Evolutionary conservation across 2,797 vertebrate species (phyloP).

Genomic region (Spea hammondii): DNA sequence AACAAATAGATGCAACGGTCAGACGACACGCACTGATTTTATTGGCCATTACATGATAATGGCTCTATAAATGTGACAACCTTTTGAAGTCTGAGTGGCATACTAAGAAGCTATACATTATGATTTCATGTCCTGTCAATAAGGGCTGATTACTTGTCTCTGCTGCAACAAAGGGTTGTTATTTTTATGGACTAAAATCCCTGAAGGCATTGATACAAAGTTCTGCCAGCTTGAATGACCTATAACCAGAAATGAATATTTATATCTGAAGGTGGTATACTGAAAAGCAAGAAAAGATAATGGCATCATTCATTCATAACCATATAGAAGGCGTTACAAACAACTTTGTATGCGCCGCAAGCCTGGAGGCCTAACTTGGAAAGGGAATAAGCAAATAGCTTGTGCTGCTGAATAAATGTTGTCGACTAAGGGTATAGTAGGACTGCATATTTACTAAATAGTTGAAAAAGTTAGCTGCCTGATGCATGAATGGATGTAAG

Average conservation of each 20-base stretch:
- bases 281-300: background rate
- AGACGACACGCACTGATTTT: background rate
- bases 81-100: slow-evolving; percentile 1
- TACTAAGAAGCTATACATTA: background rate
- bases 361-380: too few species aligned
- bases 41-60: background rate
- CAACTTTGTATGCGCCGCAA: too few species aligned
- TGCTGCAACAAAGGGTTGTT: background rate
- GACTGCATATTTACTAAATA: too few species aligned
- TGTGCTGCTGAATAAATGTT: too few species aligned
- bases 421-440: too few species aligned
- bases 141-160: background rate
- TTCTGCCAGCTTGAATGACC: background rate
- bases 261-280: background rate
- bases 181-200: slow-evolving; percentile 4
- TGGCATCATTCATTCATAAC: too few species aligned
- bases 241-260: background rate
- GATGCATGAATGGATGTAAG: too few species aligned
- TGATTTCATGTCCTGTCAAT: slow-evolving; percentile 5
- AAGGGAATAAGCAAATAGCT: too few species aligned
- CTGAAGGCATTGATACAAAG: background rate
- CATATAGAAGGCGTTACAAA: too few species aligned
- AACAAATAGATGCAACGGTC: background rate
- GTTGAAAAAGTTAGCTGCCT: too few species aligned
- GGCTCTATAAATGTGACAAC: background rate